These are phyloP conservation scores for Diorhabda carinulata DNA, from an alignment of 1,140 invertebrate genomes.

Conservation along the genomic window DNA sequence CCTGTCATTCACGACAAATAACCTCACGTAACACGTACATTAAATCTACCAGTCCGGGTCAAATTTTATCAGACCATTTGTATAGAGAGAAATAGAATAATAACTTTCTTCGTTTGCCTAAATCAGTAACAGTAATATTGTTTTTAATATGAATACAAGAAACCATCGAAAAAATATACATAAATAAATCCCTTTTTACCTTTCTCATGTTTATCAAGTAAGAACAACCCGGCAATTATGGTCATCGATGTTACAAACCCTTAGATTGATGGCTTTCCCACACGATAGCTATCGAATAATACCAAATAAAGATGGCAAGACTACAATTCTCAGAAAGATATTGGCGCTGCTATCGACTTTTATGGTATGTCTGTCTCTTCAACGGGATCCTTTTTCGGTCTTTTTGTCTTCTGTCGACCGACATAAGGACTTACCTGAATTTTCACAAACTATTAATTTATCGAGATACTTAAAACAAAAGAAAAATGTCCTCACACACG, in stretches of 20 bases:
- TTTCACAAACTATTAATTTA: constrained; percentile 14
- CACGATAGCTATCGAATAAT: constrained; percentile 40
- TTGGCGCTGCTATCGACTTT: constrained; percentile 19
- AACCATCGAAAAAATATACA: neutral
- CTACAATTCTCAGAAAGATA: constrained; percentile 17
- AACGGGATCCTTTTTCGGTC: neutral
- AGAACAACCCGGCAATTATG: constrained; percentile 14
- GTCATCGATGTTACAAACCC: constrained; percentile 3
- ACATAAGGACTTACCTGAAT: constrained; percentile 1
- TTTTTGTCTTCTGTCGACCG: constrained; percentile 4
- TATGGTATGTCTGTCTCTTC: constrained; percentile 22
- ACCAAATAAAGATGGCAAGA: constrained; percentile 34
- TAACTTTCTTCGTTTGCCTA: no score
- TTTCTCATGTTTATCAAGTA: constrained; percentile 15
- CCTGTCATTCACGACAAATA: no score
- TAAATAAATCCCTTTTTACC: neutral
- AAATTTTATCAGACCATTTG: no score
- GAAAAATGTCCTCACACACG: constrained; percentile 10
- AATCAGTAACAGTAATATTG: no score
- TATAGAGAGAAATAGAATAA: no score
- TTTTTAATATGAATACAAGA: neutral
- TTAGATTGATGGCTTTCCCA: constrained; percentile 37
- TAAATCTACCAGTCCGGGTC: no score
- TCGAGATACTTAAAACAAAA: neutral
- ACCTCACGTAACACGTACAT: no score